Conservation (phyloP, 2,888 invertebrate genomes). For the Drosophila rellima region DNA sequence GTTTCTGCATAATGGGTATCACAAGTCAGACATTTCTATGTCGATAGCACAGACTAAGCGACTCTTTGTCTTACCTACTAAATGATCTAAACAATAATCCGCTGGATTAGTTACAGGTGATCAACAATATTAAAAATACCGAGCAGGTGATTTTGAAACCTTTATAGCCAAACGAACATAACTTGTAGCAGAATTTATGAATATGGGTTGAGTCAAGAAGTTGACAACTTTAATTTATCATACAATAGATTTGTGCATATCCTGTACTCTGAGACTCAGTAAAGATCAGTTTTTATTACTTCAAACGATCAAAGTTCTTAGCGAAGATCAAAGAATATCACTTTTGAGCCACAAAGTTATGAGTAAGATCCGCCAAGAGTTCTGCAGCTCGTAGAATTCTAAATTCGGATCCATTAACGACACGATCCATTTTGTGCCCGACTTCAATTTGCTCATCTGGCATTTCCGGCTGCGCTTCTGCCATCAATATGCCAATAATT, state of each 20-base stretch:
- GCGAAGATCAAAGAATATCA: background rate
- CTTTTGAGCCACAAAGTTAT: background rate
- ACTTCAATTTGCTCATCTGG: slow-evolving; percentile 48
- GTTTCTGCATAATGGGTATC: background rate
- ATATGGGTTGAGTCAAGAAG: slow-evolving; percentile 1
- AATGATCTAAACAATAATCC: slow-evolving; percentile 25
- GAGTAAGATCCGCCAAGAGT: background rate
- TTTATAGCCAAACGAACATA: background rate
- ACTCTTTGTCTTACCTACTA: slow-evolving; percentile 13
- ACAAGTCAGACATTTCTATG: slow-evolving; percentile 27
- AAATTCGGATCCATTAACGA: slow-evolving; percentile 18
- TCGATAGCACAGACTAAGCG: slow-evolving; percentile 21
- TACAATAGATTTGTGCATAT: slow-evolving; percentile 8
- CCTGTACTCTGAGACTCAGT: background rate
- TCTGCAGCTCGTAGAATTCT: slow-evolving; percentile 6
- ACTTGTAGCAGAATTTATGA: background rate
- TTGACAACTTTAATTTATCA: background rate
- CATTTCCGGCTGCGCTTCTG: slow-evolving; percentile 58
- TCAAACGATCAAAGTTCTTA: slow-evolving; percentile 9
- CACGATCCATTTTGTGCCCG: slow-evolving; percentile 29
- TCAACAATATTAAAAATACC: background rate
- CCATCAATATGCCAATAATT: slow-evolving; percentile 19
- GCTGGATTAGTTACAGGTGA: slow-evolving; percentile 19
- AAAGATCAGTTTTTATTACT: background rate
- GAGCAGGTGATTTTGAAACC: slow-evolving; percentile 16